Conservation (phyloP, 2,888 invertebrate genomes). For the Nemurella pictetii region DNA sequence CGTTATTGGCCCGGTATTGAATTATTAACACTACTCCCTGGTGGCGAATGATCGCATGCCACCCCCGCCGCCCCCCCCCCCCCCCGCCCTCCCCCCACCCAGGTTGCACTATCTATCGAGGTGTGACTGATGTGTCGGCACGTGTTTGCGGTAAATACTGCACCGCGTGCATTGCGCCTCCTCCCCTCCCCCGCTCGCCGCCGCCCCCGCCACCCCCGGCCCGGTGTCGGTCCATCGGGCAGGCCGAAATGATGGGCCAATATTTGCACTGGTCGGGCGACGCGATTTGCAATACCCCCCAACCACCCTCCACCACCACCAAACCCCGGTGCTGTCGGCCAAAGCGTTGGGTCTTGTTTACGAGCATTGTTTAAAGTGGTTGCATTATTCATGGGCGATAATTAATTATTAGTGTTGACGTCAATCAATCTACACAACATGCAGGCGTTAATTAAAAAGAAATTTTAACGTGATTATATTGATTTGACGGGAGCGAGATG, state of each 20-base stretch:
- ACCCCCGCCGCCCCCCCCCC: not conserved
- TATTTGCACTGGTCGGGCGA: not conserved
- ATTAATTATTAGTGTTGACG: constrained; percentile 29
- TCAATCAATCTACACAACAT: constrained; percentile 28
- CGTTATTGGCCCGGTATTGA: not conserved
- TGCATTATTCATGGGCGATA: constrained; percentile 26
- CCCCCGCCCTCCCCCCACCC: not conserved
- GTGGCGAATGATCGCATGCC: not conserved
- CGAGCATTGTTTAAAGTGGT: constrained; percentile 12
- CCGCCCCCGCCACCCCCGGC: too few relatives aligned
- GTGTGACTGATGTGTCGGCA: constrained; percentile 7
- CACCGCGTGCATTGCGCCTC: not conserved
- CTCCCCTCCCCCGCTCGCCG: not conserved
- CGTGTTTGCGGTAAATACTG: constrained; percentile 25
- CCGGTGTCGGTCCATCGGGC: not conserved
- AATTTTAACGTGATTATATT: not conserved
- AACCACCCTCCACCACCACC: not conserved
- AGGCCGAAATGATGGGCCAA: not conserved
- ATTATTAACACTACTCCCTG: not conserved
- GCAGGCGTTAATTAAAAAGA: not conserved
- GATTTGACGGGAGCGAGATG: not conserved
- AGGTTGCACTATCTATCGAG: not conserved
- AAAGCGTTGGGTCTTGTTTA: not conserved
- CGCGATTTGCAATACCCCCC: not conserved
- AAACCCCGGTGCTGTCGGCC: not conserved